These are phyloP conservation scores for Merodon equestris DNA, from an alignment of 2,888 invertebrate genomes.

Conservation along the genomic window DNA sequence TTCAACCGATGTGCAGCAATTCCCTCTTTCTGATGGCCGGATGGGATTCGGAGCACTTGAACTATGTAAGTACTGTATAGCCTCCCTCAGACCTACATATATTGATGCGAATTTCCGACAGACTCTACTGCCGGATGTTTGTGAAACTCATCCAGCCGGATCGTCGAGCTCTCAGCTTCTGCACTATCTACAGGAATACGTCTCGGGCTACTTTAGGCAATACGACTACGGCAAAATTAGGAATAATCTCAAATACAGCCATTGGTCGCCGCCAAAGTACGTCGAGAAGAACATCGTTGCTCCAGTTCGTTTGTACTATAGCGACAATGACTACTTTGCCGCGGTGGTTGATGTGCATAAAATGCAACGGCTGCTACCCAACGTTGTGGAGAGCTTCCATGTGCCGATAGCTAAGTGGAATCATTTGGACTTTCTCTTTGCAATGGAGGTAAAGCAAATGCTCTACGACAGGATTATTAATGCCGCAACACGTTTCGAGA, in stretches of 20 bases:
- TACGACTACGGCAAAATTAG: conserved; percentile 81
- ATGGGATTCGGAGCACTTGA: conserved; percentile 75
- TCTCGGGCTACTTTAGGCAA: conserved; percentile 80
- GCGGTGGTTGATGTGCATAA: conserved; percentile 80
- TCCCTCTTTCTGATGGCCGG: conserved; percentile 75
- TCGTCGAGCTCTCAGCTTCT: conserved; percentile 84
- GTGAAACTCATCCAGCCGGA: conserved; percentile 85
- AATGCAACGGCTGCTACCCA: conserved; percentile 79
- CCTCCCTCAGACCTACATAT: conserved; percentile 61
- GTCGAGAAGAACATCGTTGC: conserved; percentile 81
- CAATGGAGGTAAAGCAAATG: conserved; percentile 81
- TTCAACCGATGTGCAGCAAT: conserved; percentile 74
- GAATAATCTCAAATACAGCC: conserved; percentile 81
- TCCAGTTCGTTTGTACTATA: conserved; percentile 84
- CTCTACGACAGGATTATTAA: conserved; percentile 80
- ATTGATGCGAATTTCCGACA: conserved; percentile 75
- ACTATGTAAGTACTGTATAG: conserved; percentile 74
- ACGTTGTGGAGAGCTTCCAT: conserved; percentile 79
- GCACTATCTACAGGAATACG: conserved; percentile 85
- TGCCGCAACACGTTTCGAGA: conserved; percentile 35
- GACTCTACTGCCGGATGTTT: conserved; percentile 84
- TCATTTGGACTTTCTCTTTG: conserved; percentile 86
- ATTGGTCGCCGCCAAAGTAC: conserved; percentile 81
- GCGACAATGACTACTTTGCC: conserved; percentile 84
- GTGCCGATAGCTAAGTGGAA: conserved; percentile 81